phyloP scores from a whole-genome alignment of 2,113 vertebrate genomes.

The Labeo rohita region DNA sequence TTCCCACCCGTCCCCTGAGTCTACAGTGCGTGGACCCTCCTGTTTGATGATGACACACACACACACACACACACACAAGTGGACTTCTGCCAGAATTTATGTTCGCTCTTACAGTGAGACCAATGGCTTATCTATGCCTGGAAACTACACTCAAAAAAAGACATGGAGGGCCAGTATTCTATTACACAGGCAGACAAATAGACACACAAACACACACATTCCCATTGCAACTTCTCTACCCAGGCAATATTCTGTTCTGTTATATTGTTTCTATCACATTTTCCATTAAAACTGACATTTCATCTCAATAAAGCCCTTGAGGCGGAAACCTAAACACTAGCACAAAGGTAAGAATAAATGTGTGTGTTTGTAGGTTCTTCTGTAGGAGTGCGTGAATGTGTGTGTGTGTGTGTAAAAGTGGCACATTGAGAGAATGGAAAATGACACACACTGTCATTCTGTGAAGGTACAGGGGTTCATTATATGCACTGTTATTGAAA shows the following conservation, averaged over 20 bases:
- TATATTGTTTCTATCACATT: conserved; percentile 80
- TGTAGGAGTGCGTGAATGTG: not conserved
- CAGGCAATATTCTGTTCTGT: conserved; percentile 69
- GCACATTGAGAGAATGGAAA: conserved; percentile 37
- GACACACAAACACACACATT: conserved; percentile 38
- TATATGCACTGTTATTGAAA: conserved; percentile 75
- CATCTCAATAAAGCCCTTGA: conserved; percentile 84
- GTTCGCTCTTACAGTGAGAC: conserved; percentile 25
- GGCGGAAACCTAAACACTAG: conserved; percentile 71
- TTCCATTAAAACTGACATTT: conserved; percentile 88
- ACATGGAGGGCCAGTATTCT: conserved; percentile 56
- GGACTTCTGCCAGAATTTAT: conserved; percentile 30
- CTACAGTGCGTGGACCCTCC: conserved; percentile 11
- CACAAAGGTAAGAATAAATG: conserved; percentile 62
- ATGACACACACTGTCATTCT: conserved; percentile 65
- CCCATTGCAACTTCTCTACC: conserved; percentile 64
- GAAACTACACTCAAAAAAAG: conserved; percentile 69
- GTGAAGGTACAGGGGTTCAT: conserved; percentile 76
- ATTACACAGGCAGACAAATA: conserved; percentile 25
- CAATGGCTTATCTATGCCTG: conserved; percentile 69
- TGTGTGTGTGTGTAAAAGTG: conserved; percentile 14
- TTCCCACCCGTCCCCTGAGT: conserved; percentile 31
- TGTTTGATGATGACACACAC: conserved; percentile 35
- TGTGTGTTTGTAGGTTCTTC: conserved; percentile 50
- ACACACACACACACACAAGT: not conserved